These are phyloP conservation scores for Acanthornis magna DNA, from an alignment of 2,797 vertebrate species.

Conservation along the genomic window DNA sequence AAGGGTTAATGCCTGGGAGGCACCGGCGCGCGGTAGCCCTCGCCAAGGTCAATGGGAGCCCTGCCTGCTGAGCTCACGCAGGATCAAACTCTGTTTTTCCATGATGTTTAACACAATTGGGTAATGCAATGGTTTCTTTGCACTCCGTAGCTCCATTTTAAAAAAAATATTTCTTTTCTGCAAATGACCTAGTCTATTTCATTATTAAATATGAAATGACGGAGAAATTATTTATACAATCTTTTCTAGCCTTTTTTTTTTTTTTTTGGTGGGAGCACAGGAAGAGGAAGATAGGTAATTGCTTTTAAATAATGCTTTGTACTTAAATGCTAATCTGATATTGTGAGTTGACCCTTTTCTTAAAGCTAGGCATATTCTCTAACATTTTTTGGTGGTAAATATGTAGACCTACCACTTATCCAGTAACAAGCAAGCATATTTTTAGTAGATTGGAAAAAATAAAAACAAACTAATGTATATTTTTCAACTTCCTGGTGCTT, in stretches of 20 bases:
- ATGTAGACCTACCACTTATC: background rate
- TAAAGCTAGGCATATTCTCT: slow-evolving; percentile 12
- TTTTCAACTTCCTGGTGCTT: slow-evolving; percentile 71
- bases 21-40: background rate
- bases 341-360: slow-evolving; percentile 24
- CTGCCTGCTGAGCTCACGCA: background rate
- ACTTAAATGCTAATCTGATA: background rate
- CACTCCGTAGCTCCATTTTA: slow-evolving; percentile 17
- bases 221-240: slow-evolving; percentile 1
- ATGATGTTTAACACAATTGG: slow-evolving; percentile 59
- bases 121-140: background rate
- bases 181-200: background rate
- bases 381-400: slow-evolving; percentile 36
- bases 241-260: background rate
- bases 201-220: background rate
- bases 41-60: slow-evolving; percentile 23
- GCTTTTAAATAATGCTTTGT: slow-evolving; percentile 44
- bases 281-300: background rate
- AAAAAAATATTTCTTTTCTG: slow-evolving; percentile 35
- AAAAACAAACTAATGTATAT: slow-evolving; percentile 69
- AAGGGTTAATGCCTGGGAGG: slow-evolving; percentile 32
- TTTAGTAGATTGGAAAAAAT: slow-evolving; percentile 62
- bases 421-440: slow-evolving; percentile 10
- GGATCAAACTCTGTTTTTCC: slow-evolving; percentile 47
- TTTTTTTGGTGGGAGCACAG: background rate